Base-by-base conservation (phyloP, 2,797 vertebrate species). In the Antrozous pallidus region DNA sequence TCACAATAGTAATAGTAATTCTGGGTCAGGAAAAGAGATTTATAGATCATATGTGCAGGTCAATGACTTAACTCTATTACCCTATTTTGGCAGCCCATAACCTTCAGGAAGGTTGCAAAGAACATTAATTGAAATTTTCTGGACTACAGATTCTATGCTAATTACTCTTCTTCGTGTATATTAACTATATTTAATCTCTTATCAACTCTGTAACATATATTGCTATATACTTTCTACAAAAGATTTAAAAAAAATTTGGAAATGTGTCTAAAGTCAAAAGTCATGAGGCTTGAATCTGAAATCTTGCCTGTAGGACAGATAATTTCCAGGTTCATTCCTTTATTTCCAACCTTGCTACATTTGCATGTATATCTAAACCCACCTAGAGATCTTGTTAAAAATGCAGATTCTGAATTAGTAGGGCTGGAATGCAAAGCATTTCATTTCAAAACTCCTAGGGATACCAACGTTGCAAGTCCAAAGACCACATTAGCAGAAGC, bases 161-260 rank as follows among this genome's bases (percentile, higher is more conserved):
- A 47, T 81, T 63, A 85, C 42, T 33, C 71, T 71, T 61, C 61
- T 75, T 85, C 45, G 5, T n/a, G 24, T 49, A 22, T 49, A 33
- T 83, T 33, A 28, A 14, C 45, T 80, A 36, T 58, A 26, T 85
- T 89, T 51, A 58, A 24, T 31, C 17, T 51, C 14, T 33, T 14
- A 49, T 63, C 4, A 49, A 6, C 9, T 31, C 31, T 24, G 0
- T 10, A 61, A 65, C 47, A n/a, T n/a, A 24, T n/a, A 20, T 58
- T 28, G 79, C 11, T 28, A 5, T 33, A 40, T 4, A 82, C 31
- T 92, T 51, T 51, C 6, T 49, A 45, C 14, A 38, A 82, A 85
- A 71, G n/a, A 26, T 3, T 14, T 88, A 77, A 58, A 73, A 94
- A 26, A 88, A 89, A 65, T 91, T 74, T 54, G 47, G 26, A 85